phyloP scores from a whole-genome alignment of 2,888 invertebrate genomes.

The Philhelius pedissequus region DNA sequence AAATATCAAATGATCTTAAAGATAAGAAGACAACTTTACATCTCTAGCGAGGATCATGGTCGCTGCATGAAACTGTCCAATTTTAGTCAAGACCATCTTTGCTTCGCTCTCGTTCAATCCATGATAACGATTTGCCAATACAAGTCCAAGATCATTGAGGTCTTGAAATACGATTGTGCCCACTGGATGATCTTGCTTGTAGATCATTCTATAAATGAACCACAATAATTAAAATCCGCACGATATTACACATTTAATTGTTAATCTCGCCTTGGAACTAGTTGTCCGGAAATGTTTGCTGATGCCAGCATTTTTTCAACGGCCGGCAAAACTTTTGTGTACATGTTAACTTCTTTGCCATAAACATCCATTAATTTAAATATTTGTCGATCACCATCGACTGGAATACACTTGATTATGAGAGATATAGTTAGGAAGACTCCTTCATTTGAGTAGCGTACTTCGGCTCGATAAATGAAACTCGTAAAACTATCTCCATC shows the following conservation, averaged over 20 bases:
- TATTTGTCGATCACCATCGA: slow-evolving; percentile 37
- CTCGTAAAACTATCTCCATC: slow-evolving; percentile 66
- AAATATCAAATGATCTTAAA: background rate
- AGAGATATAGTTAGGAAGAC: slow-evolving; percentile 28
- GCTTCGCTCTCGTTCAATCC: slow-evolving; percentile 80
- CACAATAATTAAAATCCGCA: background rate
- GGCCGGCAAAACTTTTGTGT: slow-evolving; percentile 63
- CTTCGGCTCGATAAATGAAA: slow-evolving; percentile 45
- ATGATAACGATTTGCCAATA: slow-evolving; percentile 77
- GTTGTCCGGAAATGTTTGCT: slow-evolving; percentile 23
- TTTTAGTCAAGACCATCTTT: slow-evolving; percentile 78
- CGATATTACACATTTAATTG: background rate
- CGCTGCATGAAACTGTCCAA: slow-evolving; percentile 80
- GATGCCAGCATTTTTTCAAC: slow-evolving; percentile 50
- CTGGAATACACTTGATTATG: slow-evolving; percentile 61
- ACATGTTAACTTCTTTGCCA: slow-evolving; percentile 69
- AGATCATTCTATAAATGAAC: slow-evolving; percentile 32
- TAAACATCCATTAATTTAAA: slow-evolving; percentile 68
- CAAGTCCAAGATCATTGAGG: slow-evolving; percentile 74
- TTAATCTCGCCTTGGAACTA: slow-evolving; percentile 50
- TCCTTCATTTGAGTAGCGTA: slow-evolving; percentile 12
- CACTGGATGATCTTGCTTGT: slow-evolving; percentile 35
- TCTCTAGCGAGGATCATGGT: slow-evolving; percentile 80
- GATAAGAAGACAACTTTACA: slow-evolving; percentile 69
- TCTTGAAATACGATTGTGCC: slow-evolving; percentile 69